Percentiles rank a stretch among this genome's conserved stretches.
These are phyloP conservation scores for Acarapis woodi DNA, from an alignment of 1,140 invertebrate genomes.

Conservation along the genomic window DNA sequence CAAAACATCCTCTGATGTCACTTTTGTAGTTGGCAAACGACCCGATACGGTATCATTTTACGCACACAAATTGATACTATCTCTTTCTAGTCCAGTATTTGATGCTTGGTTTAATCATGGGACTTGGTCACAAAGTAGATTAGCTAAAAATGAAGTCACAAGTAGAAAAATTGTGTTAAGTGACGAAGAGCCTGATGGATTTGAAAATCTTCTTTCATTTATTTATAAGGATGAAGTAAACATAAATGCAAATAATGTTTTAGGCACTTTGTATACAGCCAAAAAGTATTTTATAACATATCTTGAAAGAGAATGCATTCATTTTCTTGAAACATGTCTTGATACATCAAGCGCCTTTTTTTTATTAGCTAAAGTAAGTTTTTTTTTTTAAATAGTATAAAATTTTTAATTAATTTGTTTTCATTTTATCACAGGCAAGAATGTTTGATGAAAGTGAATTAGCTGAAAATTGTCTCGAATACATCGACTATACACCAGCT, in stretches of 20 bases:
- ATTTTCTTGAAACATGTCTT: slow-evolving; percentile 47
- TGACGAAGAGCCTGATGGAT: slow-evolving; percentile 49
- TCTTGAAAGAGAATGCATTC: slow-evolving; percentile 50
- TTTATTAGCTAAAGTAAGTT: slow-evolving; percentile 29
- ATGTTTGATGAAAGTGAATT: slow-evolving; percentile 48
- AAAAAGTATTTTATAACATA: slow-evolving; percentile 61
- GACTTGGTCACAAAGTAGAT: slow-evolving; percentile 19
- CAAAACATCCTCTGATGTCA: slow-evolving; percentile 45
- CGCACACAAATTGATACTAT: slow-evolving; percentile 52
- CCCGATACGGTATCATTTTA: slow-evolving; percentile 38
- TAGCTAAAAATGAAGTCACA: neutral
- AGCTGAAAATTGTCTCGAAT: slow-evolving; percentile 44
- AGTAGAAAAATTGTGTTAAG: slow-evolving; percentile 44
- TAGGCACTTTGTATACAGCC: slow-evolving; percentile 55
- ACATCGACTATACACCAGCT: slow-evolving; percentile 54
- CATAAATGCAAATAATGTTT: slow-evolving; percentile 54
- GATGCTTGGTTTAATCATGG: slow-evolving; percentile 65
- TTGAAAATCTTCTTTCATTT: slow-evolving; percentile 36
- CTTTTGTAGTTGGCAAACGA: slow-evolving; percentile 38
- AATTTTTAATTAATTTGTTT: neutral
- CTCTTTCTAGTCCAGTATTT: slow-evolving; percentile 50
- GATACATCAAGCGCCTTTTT: slow-evolving; percentile 58
- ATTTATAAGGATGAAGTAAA: slow-evolving; percentile 56
- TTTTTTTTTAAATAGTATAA: slow-evolving; percentile 1
- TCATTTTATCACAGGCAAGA: slow-evolving; percentile 22